A percentile compares a stretch with the other conserved stretches of the same genome.
Evolutionary conservation across 1,140 invertebrate genomes (phyloP).

Genomic region (Vollenhovia emeryi): DNA sequence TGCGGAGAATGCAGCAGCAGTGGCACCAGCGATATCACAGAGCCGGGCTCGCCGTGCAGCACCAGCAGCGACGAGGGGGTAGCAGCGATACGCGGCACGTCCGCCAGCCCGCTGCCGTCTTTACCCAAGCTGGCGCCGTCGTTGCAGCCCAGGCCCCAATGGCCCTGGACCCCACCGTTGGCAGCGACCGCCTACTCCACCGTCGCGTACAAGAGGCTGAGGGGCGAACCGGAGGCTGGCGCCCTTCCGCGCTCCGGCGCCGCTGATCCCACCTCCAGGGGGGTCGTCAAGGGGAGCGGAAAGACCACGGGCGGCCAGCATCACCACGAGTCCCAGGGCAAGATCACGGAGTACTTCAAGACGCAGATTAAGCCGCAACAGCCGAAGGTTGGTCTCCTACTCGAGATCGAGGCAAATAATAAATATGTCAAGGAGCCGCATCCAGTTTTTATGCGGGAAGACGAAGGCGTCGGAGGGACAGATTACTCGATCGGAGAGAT

Average conservation of each 20-base stretch:
- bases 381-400: slow-evolving; percentile 75
- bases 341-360: slow-evolving; percentile 94
- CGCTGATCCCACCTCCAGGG: slow-evolving; percentile 77
- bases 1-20: slow-evolving; percentile 89
- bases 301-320: slow-evolving; percentile 38
- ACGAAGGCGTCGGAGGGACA: background rate
- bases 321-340: slow-evolving; percentile 85
- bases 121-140: slow-evolving; percentile 83
- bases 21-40: slow-evolving; percentile 91
- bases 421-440: background rate
- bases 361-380: slow-evolving; percentile 91
- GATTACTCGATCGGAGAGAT: background rate
- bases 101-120: slow-evolving; percentile 84
- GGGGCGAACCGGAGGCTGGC: slow-evolving; percentile 82
- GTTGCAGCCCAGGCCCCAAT: slow-evolving; percentile 83
- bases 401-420: background rate
- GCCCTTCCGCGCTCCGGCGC: slow-evolving; percentile 78
- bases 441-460: background rate
- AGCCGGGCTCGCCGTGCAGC: slow-evolving; percentile 92
- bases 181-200: slow-evolving; percentile 81
- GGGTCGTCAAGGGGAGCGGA: slow-evolving; percentile 65
- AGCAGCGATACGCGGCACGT: slow-evolving; percentile 81
- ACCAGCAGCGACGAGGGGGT: slow-evolving; percentile 85
- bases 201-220: slow-evolving; percentile 79
- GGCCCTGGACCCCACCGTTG: slow-evolving; percentile 84